Base-by-base conservation (phyloP, 92 coral and sea anemone genomes). In the Isaurus tuberculatus region DNA sequence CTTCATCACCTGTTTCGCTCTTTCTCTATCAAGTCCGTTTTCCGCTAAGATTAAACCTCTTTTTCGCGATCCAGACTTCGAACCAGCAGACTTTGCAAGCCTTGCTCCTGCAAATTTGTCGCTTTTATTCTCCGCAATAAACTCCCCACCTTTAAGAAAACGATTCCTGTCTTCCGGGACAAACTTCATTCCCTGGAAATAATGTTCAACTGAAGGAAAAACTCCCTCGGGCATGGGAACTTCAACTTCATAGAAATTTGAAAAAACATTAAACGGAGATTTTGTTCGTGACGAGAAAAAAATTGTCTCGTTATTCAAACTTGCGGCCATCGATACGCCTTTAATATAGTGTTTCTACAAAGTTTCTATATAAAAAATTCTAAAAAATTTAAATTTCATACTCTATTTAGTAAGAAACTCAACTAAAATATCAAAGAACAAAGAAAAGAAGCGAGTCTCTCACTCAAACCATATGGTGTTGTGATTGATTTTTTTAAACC, bases 101-200 rank as follows among this genome's bases (percentile, higher is more conserved):
- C 31, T 70, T 0, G 91, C 75, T 23, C 84, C 71, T 22, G 85
- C 78, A 30, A 65, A 73, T 64, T 87, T 87, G 55, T 70, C 75
- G 15, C 9, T 43, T 70, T 36, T 37, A 43, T 2, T 37, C 58
- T 46, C 79, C 49, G 75, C 79, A 71, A 86, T 92, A 40, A 92
- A 85, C 29, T 88, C 92, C 6, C 98, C 92, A 36, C 87, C 90
- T 73, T 92, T 90, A 37, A 85, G 81, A 71, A 94, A 94, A 33
- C 90, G 89, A 43, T 77, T 73, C 44, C 93, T 91, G 83, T 90
- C 88, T 79, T 92, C 86, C n/a, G 93, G 91, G 55, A 94, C 66
- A 80, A 94, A 94, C 42, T 94, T 94, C 98, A 92, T 94, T 3
- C 94, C 94, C 69, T 94, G 98, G 67, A 94, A 92, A 55, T 94